Evolutionary conservation across 2,113 vertebrate genomes (phyloP), one percentile per base, ranked within the genome.

Genomic region (Lasiurus borealis): DNA sequence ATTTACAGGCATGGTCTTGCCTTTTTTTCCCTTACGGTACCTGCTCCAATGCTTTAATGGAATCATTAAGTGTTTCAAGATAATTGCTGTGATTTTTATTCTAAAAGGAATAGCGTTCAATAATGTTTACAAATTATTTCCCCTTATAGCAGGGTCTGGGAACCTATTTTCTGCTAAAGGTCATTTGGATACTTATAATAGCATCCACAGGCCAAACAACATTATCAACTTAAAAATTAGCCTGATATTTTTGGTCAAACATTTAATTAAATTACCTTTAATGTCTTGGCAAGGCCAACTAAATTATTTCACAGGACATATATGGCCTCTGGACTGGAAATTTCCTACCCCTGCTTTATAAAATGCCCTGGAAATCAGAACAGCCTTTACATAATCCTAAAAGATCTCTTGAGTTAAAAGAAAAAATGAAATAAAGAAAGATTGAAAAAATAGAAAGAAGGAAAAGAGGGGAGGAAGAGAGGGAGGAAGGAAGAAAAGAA

Each of bases 81-180:
- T 85, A 93, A 88, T 69, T 88, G 34, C 4, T 85, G 18, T 95
- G 14, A 44, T 44, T 87, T 80, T 91, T 84, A 95, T 76, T 95
- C 40, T 59, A 81, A 96, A 96, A 86, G 36, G 12, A 91, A 19
- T 52, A 87, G 34, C 6, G 80, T 84, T 76, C 27, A 50, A 8
- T 77, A 69, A 59, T 81, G 18, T 69, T 95, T 91, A 71, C 31
- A 72, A 92, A 62, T 18, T 88, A 31, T 54, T 57, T 57, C 54
- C 54, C 54, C 54, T 57, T 57, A 57, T 57, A 23, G 23, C 54
- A 57, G 19, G 54, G 21, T 57, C 54, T 23, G 59, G 25, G 59
- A 62, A 62, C 11, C 25, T 27, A 13, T 62, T 62, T 62, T 62
- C 59, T 62, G 59, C 59, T 27, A 62, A 62, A 5, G 25, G 25